Percentiles rank a stretch among this genome's conserved stretches.
These are phyloP conservation scores for Metridium senile DNA, from an alignment of 92 coral and sea anemone genomes.

Conservation along the genomic window DNA sequence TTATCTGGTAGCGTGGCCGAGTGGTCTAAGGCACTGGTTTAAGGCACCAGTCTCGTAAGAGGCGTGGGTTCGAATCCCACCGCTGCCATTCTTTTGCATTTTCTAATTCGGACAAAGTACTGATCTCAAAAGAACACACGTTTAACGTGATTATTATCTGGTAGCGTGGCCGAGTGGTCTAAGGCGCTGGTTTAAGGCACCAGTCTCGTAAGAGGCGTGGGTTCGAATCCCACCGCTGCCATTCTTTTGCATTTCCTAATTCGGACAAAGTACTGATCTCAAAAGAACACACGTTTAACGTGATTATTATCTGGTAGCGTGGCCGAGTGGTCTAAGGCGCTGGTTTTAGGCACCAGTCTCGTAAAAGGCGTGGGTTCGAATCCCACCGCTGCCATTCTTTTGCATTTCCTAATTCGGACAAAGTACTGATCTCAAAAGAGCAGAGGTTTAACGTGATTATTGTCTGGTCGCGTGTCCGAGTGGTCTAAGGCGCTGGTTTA, in stretches of 20 bases:
- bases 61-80: constrained; percentile 99
- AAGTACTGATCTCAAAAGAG: too few species aligned
- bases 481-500: constrained; percentile 99
- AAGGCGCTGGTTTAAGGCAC: constrained; percentile 99
- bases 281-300: too few species aligned
- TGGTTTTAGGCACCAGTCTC: constrained; percentile 85
- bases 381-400: constrained; percentile 85
- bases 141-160: too few species aligned
- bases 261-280: too few species aligned
- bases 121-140: too few species aligned
- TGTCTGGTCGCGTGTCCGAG: too few species aligned
- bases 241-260: too few species aligned
- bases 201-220: constrained; percentile 93
- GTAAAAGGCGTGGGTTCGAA: constrained; percentile 80
- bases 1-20: constrained; percentile 83
- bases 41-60: constrained; percentile 77
- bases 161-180: constrained; percentile 99
- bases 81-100: too few species aligned
- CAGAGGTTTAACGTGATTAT: too few species aligned
- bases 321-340: constrained; percentile 88
- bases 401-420: too few species aligned
- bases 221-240: constrained; percentile 99
- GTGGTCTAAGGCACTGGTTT: constrained; percentile 85
- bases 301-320: constrained; percentile 74
- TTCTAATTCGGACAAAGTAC: too few species aligned